Evolutionary conservation across 2,797 vertebrate species (phyloP), one percentile per base, ranked within the genome.

Genomic region (Phoxinus dragarum): DNA sequence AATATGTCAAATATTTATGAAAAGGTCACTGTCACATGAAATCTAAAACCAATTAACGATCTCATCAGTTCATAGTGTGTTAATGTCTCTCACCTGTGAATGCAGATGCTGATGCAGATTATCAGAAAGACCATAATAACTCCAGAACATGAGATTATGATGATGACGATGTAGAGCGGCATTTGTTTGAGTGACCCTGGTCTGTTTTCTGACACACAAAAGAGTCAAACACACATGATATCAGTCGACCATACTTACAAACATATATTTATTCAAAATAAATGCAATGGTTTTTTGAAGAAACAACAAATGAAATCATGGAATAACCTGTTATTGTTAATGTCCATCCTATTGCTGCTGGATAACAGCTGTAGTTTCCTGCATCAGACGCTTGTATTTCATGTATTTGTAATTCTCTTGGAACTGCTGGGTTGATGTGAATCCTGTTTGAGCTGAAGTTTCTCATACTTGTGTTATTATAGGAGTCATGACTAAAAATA

Each of bases 381-480:
- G 49, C 82, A 84, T 84, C 64, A 78, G 74, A 84, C 2, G 11
- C 49, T 84, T 84, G 64, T 54, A 78, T 71, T 36, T 78, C 17
- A 34, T 59, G 4, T 68, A 84, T 84, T 47, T 14, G 78, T 40
- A 84, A 44, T 7, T 69, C 10, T 64, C 17, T 31, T 19, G 21
- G 17, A 76, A 1, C 23, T 42, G 6, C n/a, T 5, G 64, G 0
- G 38, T 84, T 5, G 49, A 71, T 59, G 38, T n/a, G 17, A 54
- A 78, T 78, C 49, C 74, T 71, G 2, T 78, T 14, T 71, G 82
- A 84, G 27, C 36, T 84, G 17, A 84, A 44, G 44, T 69, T 78
- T 3, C 0, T 77, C 1, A 5, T 1, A 23, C 11, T 71, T 10
- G 0, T 36, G 10, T 67, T 78, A 11, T 0, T 4, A 0, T 0